These are phyloP conservation scores for Arbacia lixula DNA, from an alignment of 53 echinoderm and acorn worm species.

Conservation along the genomic window DNA sequence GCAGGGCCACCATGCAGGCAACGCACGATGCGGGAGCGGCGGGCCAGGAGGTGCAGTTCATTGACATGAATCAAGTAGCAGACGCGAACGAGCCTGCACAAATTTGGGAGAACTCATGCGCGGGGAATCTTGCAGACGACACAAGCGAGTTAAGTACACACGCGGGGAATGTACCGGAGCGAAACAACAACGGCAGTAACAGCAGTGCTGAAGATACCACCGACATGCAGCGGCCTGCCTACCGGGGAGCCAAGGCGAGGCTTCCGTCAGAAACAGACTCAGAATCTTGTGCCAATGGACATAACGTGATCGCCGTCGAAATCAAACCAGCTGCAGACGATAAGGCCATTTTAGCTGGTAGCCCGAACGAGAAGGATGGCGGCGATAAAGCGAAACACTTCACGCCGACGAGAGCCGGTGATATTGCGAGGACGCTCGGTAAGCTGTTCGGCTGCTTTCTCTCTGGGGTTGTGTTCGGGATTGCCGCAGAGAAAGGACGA, in stretches of 20 bases:
- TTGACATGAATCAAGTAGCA: neutral
- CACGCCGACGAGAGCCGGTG: neutral
- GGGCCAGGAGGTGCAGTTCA: neutral
- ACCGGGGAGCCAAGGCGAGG: neutral
- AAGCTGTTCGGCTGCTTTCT: slow-evolving; percentile 71
- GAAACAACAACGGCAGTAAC: neutral
- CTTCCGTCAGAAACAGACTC: slow-evolving; percentile 19
- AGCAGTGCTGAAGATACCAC: neutral
- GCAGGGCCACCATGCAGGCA: neutral
- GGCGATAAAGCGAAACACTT: neutral
- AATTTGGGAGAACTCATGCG: neutral
- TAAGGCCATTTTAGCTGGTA: slow-evolving; percentile 4
- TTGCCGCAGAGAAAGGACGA: slow-evolving; percentile 87
- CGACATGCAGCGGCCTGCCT: slow-evolving; percentile 9
- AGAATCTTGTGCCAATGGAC: neutral
- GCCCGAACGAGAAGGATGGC: neutral
- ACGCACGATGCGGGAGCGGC: neutral
- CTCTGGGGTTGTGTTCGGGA: slow-evolving; percentile 79
- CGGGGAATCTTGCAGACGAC: neutral
- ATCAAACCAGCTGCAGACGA: neutral
- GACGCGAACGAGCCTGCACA: neutral
- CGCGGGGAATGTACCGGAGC: neutral
- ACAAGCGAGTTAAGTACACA: neutral
- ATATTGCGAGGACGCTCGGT: neutral
- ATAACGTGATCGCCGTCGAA: slow-evolving; percentile 11